Evolutionary conservation across 2,888 invertebrate genomes (phyloP).

Genomic region (Cecidostiba fungosa): DNA sequence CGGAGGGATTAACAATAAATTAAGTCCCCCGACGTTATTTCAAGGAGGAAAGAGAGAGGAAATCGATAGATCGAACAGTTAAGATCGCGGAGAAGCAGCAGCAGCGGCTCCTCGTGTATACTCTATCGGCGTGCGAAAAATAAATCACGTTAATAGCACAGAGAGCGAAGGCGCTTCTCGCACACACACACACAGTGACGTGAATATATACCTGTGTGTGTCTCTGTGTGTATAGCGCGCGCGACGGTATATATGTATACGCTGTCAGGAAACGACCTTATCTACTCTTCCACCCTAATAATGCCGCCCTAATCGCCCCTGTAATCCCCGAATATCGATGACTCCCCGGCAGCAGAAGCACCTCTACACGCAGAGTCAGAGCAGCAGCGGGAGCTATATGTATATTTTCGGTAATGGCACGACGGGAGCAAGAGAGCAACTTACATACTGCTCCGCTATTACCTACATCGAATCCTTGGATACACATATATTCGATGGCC

Average conservation of each 20-base stretch:
- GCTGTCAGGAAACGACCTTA: conserved; percentile 69
- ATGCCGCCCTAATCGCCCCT: conserved; percentile 69
- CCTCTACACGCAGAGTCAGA: neutral
- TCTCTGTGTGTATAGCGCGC: neutral
- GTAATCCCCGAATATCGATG: conserved; percentile 71
- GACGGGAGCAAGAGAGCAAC: conserved; percentile 2
- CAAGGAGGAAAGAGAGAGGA: neutral
- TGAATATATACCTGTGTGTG: neutral
- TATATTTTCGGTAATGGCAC: conserved; percentile 65
- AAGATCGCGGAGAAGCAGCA: conserved; percentile 58
- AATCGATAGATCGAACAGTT: conserved; percentile 68
- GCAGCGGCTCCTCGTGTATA: conserved; percentile 9
- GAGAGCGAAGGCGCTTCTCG: conserved; percentile 5
- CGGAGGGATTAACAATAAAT: conserved; percentile 48
- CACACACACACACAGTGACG: neutral
- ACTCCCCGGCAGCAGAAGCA: conserved; percentile 54
- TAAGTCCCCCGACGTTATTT: conserved; percentile 23
- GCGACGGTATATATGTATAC: neutral
- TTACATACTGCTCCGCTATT: too few species aligned
- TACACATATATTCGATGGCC: neutral
- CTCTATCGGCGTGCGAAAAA: conserved; percentile 65
- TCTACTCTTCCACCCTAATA: conserved; percentile 71
- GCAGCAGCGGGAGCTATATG: conserved; percentile 57
- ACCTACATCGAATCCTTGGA: neutral
- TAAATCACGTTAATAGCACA: conserved; percentile 69